Base-by-base conservation (phyloP, 2,113 vertebrate genomes). In the Hoplias malabaricus region DNA sequence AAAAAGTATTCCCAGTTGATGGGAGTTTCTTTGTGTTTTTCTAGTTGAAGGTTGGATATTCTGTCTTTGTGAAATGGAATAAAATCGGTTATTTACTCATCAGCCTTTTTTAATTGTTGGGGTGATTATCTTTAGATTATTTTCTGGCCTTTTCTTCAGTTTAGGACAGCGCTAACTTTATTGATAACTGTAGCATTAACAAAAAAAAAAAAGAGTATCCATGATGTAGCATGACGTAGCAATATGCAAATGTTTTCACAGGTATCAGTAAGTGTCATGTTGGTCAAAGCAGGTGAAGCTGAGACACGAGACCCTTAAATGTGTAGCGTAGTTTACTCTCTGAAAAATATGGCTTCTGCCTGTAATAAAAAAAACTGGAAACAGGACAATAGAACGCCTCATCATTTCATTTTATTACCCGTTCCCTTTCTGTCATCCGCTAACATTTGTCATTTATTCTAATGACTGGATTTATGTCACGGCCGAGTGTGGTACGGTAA, bases 221-320 rank as follows among this genome's bases (percentile, higher is more conserved):
- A 29, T 46, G 1, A 48, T 31, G 19, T 43, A 48, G 40, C 29
- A 38, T 75, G 76, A 66, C 19, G 74, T 76, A 78, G 75, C 80
- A 70, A 25, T 29, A 21, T 31, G 63, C 29, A 78, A 69, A 65
- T 69, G 54, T 25, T 65, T 63, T 23, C 65, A 36, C 43, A 70
- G 46, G 12, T 65, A 71, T 69, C 46, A 56, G 48, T 16, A 66
- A 78, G 74, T 78, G 38, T 70, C 80, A 70, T 65, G 56, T 69
- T 82, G 78, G 62, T 67, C 25, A 34, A 23, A 65, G 48, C 38
- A 75, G 67, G 74, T 61, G 38, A 34, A 53, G 68, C 7, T 19
- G 6, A 12, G 61, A 57, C 36, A 23, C 12, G 56, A 34, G n/a
- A 65, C n/a, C 38, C 13, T 70, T 36, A 70, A 69, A 62, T 19